phyloP scores from a whole-genome alignment of 1,140 invertebrate genomes.

The Asbolus verrucosus region DNA sequence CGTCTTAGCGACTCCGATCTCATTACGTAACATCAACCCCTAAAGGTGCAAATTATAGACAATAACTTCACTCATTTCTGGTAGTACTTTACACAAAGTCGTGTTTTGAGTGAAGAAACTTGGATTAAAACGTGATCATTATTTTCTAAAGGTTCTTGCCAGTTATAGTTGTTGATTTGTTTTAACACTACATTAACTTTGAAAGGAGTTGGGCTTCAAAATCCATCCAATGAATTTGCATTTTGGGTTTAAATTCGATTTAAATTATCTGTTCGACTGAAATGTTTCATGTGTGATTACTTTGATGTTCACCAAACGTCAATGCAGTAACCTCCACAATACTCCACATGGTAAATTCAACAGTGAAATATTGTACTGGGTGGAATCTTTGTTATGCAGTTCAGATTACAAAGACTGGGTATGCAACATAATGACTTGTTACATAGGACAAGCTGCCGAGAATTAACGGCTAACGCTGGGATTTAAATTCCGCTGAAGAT shows the following conservation, averaged over 20 bases:
- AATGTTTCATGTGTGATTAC: no score
- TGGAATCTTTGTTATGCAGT: slow-evolving; percentile 17
- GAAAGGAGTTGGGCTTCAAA: no score
- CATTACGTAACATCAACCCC: neutral
- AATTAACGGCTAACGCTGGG: slow-evolving; percentile 12
- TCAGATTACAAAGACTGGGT: neutral
- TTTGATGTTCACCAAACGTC: no score
- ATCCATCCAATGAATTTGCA: no score
- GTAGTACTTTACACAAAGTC: neutral
- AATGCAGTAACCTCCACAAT: no score
- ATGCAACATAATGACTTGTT: slow-evolving; percentile 22
- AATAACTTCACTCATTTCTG: neutral
- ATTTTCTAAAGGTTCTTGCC: no score
- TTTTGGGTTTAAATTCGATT: no score
- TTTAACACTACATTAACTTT: no score
- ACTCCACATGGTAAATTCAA: neutral
- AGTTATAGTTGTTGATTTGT: no score
- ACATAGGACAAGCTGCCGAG: slow-evolving; percentile 4
- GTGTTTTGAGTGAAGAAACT: neutral
- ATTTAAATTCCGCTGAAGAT: slow-evolving; percentile 1
- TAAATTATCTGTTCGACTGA: no score
- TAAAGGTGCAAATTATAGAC: neutral
- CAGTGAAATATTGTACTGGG: neutral
- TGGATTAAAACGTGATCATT: no score
- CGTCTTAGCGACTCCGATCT: neutral